Evolutionary conservation across 2,797 vertebrate species (phyloP).

Genomic region (Periophthalmus magnuspinnatus): DNA sequence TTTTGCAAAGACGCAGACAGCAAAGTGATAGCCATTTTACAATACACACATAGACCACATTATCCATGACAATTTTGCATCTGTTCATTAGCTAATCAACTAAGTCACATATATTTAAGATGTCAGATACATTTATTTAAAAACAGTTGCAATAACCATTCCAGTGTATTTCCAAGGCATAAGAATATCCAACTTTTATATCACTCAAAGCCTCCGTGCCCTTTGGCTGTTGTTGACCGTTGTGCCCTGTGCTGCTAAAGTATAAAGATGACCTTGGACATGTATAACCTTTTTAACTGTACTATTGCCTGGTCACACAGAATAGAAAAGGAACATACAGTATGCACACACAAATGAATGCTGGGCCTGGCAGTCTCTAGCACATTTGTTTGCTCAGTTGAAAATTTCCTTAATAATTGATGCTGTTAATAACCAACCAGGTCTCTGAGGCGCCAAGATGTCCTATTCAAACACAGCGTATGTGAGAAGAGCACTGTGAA

Average conservation of each 20-base stretch:
- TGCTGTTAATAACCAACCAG: slow-evolving; percentile 78
- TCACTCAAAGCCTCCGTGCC: neutral
- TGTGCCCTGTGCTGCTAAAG: slow-evolving; percentile 19
- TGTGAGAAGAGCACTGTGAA: slow-evolving; percentile 38
- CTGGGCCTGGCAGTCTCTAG: slow-evolving; percentile 41
- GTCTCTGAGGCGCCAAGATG: slow-evolving; percentile 64
- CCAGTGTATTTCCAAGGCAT: neutral
- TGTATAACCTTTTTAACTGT: slow-evolving; percentile 58
- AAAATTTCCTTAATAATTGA: slow-evolving; percentile 81
- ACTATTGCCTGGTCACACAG: slow-evolving; percentile 44
- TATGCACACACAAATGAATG: slow-evolving; percentile 19
- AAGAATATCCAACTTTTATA: neutral
- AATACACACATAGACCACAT: neutral
- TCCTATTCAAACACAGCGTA: slow-evolving; percentile 73
- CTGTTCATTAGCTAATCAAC: no score
- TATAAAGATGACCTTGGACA: slow-evolving; percentile 51
- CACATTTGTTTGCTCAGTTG: slow-evolving; percentile 72
- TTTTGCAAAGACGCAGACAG: neutral
- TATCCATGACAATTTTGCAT: no score
- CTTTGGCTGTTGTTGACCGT: neutral
- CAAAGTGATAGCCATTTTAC: neutral
- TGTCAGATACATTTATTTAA: slow-evolving; percentile 11
- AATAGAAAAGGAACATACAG: slow-evolving; percentile 38
- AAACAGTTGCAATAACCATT: neutral
- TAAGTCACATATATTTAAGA: no score